phyloP scores from a whole-genome alignment of 1,140 invertebrate genomes.

The Spodoptera litura region DNA sequence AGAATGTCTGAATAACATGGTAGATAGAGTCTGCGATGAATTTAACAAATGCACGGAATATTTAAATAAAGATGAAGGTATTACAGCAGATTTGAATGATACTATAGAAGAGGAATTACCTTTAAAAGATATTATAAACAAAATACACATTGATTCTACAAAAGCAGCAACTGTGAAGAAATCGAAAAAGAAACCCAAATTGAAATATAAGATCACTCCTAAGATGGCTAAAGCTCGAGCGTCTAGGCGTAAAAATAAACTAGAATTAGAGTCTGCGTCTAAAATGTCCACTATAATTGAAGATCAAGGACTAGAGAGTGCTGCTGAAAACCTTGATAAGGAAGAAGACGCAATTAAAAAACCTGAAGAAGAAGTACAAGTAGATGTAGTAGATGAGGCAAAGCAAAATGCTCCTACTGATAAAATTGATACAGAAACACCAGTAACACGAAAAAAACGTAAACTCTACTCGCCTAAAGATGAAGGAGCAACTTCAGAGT shows the following conservation, averaged over 20 bases:
- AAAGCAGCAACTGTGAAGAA: conserved; percentile 18
- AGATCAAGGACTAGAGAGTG: conserved; percentile 32
- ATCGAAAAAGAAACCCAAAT: conserved; percentile 43
- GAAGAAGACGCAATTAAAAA: neutral
- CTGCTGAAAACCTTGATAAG: conserved; percentile 21
- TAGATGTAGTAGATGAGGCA: conserved; percentile 2
- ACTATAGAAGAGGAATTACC: conserved; percentile 28
- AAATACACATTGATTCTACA: conserved; percentile 23
- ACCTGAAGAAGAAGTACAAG: neutral
- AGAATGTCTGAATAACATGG: conserved; percentile 67
- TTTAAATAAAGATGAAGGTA: conserved; percentile 43
- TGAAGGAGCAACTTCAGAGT: conserved; percentile 49
- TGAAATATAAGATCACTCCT: conserved; percentile 50
- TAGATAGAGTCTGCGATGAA: conserved; percentile 71
- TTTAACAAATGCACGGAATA: conserved; percentile 64
- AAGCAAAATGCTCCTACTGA: neutral
- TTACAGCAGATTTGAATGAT: conserved; percentile 16
- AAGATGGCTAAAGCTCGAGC: conserved; percentile 16
- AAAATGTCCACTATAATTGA: conserved; percentile 61
- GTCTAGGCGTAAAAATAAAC: conserved; percentile 52
- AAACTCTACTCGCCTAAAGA: conserved; percentile 76
- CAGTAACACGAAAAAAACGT: conserved; percentile 65
- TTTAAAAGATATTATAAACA: conserved; percentile 34
- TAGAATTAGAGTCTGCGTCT: conserved; percentile 48
- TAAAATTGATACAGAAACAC: conserved; percentile 47